Base-by-base conservation (phyloP, 2,113 vertebrate species). In the Chaetura pelagica region DNA sequence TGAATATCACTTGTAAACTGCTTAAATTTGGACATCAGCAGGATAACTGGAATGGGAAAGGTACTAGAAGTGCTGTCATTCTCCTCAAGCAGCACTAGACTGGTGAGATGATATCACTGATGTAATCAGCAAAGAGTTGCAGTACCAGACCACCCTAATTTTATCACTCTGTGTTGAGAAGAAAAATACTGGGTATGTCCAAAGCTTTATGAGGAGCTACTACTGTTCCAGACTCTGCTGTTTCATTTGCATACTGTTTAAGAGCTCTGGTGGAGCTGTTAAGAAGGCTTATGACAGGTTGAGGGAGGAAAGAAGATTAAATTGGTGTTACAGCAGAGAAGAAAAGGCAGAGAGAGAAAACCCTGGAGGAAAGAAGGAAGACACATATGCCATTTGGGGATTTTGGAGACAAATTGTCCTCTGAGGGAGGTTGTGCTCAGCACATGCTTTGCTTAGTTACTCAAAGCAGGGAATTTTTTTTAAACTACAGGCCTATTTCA, bases 341-440 rank as follows among this genome's bases (percentile, higher is more conserved):
- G 72, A 69, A 82, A 68, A 82, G 15, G 32, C 40, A 67, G 61
- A 79, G 48, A 58, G 35, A 71, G 42, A 92, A 49, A 57, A 85
- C 7, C 42, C 38, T 67, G 23, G 15, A 9, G 18, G 42, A 5
- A 35, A 68, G 57, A 64, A 74, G 20, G 40, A 75, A 71, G 73
- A 67, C 0, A 0, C 74, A 48, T 62, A 38, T 59, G 27, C 26
- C 3, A 1, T 59, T 84, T 74, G 42, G 32, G 61, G 34, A 66
- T 59, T 38, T 78, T 78, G 40, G 38, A 91, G 81, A 67, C 8
- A 59, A 74, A 22, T 12, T 30, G 3, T 26, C 38, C 32, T 87
- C 55, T 40, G 29, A 78, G 61, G 29, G 48, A 89, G 42, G 38
- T 42, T 54, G 17, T 32, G 51, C 13, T 74, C 21, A 49, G 42